These are phyloP conservation scores for Orientallactaga bullata DNA, from an alignment of 2,113 vertebrate genomes.

Conservation along the genomic window DNA sequence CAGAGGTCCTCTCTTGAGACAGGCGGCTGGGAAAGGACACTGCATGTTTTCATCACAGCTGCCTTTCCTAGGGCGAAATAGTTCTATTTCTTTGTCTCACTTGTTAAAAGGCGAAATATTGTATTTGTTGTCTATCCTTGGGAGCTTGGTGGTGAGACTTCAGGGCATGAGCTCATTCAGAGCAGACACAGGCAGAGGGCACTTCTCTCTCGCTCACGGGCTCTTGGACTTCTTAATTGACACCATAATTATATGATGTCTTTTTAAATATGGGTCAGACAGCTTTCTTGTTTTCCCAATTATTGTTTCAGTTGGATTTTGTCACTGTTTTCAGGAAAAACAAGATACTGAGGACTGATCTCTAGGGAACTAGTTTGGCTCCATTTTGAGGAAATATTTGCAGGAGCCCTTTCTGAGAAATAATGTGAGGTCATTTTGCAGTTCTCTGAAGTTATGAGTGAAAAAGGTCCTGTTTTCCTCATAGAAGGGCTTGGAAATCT, in stretches of 20 bases:
- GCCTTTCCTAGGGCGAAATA: slow-evolving; percentile 30
- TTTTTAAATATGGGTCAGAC: slow-evolving; percentile 59
- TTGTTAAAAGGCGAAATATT: slow-evolving; percentile 63
- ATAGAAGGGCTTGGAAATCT: slow-evolving; percentile 22
- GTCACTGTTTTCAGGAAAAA: slow-evolving; percentile 74
- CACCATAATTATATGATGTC: not conserved
- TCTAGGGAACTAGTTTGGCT: slow-evolving; percentile 75
- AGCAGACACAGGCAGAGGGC: not conserved
- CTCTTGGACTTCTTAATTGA: not conserved
- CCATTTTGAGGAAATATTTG: slow-evolving; percentile 78
- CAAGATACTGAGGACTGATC: slow-evolving; percentile 57
- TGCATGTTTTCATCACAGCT: not conserved
- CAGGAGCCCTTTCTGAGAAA: slow-evolving; percentile 78
- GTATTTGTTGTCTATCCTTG: slow-evolving; percentile 36
- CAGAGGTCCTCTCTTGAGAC: not conserved
- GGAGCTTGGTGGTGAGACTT: slow-evolving; percentile 30
- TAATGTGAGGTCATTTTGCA: slow-evolving; percentile 79
- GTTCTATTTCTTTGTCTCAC: slow-evolving; percentile 46
- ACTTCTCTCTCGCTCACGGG: not conserved
- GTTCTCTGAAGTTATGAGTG: slow-evolving; percentile 70
- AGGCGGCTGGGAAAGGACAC: not conserved
- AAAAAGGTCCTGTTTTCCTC: slow-evolving; percentile 42
- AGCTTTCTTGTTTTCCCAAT: slow-evolving; percentile 64
- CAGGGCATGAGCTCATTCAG: slow-evolving; percentile 51
- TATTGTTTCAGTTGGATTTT: slow-evolving; percentile 62